phyloP scores from a whole-genome alignment of 2,888 invertebrate species.

The Portevinia maculata region DNA sequence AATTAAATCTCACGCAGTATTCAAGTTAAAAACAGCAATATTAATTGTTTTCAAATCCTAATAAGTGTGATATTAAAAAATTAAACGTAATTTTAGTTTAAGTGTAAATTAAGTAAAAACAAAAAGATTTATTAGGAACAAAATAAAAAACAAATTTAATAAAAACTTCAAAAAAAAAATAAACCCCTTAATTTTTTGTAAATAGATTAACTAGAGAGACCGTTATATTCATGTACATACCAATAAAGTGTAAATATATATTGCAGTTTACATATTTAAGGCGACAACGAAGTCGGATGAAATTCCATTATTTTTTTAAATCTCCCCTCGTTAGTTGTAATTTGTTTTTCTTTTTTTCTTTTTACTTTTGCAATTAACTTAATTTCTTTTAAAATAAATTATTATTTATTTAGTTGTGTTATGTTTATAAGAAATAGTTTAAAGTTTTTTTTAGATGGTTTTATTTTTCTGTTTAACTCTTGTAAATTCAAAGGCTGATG shows the following conservation, averaged over 20 bases:
- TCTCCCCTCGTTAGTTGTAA: constrained; percentile 30
- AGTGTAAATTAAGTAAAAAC: constrained; percentile 68
- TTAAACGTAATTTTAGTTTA: constrained; percentile 75
- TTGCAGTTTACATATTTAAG: constrained; percentile 15
- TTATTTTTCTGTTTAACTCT: constrained; percentile 34
- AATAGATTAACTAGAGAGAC: constrained; percentile 36
- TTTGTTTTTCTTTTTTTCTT: constrained; percentile 16
- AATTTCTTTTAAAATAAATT: constrained; percentile 59
- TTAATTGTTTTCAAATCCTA: constrained; percentile 79
- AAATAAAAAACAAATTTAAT: constrained; percentile 75
- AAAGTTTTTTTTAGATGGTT: constrained; percentile 26
- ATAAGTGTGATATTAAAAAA: constrained; percentile 82
- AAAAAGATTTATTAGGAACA: constrained; percentile 31
- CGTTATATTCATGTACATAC: constrained; percentile 56
- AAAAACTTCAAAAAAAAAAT: constrained; percentile 72
- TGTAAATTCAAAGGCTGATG: constrained; percentile 73
- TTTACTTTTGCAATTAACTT: constrained; percentile 59
- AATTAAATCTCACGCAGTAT: constrained; percentile 73
- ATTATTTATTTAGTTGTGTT: constrained; percentile 69
- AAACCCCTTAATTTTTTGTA: constrained; percentile 66
- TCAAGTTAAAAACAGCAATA: constrained; percentile 70
- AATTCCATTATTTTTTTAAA: constrained; percentile 43
- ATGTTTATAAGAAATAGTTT: constrained; percentile 43
- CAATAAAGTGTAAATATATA: constrained; percentile 57
- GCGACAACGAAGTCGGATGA: constrained; percentile 46